A percentile compares a stretch with the other conserved stretches of the same genome.
Conservation (phyloP, 1,140 invertebrate species). For the Tetramorium parvispinum region DNA sequence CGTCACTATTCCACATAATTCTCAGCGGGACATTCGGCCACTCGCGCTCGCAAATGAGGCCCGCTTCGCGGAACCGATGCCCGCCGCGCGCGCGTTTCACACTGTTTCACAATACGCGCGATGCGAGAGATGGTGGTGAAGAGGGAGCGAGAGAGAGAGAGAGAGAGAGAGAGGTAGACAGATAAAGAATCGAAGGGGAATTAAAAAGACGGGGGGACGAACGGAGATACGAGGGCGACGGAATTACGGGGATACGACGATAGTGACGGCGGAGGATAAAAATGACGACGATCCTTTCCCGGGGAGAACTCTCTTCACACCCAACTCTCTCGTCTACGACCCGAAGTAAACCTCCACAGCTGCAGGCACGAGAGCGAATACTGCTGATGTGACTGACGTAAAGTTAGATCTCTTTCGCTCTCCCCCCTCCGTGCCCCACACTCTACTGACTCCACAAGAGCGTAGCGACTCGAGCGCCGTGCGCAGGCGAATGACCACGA, state of each 20-base stretch:
- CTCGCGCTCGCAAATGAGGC: slow-evolving; percentile 51
- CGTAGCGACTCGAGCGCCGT: slow-evolving; percentile 1
- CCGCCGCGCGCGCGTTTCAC: slow-evolving; percentile 37
- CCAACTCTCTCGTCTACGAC: slow-evolving; percentile 47
- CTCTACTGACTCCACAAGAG: background rate
- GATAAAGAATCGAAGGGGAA: background rate
- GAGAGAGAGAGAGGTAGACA: background rate
- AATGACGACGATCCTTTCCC: background rate
- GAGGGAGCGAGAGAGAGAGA: background rate
- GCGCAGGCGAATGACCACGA: slow-evolving; percentile 22
- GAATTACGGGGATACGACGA: background rate
- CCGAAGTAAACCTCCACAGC: slow-evolving; percentile 61
- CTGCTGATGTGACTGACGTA: slow-evolving; percentile 76
- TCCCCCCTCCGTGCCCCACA: slow-evolving; percentile 47
- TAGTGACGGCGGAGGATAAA: too few relatives aligned
- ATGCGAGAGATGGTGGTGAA: background rate
- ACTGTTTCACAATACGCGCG: slow-evolving; percentile 64
- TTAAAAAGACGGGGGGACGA: background rate
- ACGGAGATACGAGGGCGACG: background rate
- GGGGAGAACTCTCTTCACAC: slow-evolving; percentile 43
- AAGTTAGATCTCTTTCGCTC: slow-evolving; percentile 74
- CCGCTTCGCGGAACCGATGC: slow-evolving; percentile 23
- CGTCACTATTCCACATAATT: slow-evolving; percentile 85
- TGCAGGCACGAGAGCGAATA: slow-evolving; percentile 76
- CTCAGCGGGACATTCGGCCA: slow-evolving; percentile 72